phyloP scores from a whole-genome alignment of 2,888 invertebrate species.

The Ellobium chinense region DNA sequence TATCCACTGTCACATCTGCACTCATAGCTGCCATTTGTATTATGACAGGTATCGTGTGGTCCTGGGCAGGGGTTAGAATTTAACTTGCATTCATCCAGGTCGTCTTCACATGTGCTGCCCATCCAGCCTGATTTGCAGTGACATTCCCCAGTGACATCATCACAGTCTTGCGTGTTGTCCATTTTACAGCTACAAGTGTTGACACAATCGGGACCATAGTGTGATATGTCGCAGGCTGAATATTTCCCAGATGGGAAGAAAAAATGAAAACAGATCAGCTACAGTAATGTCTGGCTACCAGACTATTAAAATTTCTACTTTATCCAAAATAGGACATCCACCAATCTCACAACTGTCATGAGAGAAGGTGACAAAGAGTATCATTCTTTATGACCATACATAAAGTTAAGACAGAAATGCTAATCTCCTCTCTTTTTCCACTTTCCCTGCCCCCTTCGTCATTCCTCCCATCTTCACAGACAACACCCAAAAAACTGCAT shows the following conservation, averaged over 20 bases:
- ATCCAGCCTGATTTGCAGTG: conserved; percentile 44
- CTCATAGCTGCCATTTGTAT: conserved; percentile 39
- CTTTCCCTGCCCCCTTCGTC: too few species aligned
- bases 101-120: conserved; percentile 30
- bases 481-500: too few species aligned
- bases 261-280: too few species aligned
- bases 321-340: too few species aligned
- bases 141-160: conserved; percentile 47
- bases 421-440: too few species aligned
- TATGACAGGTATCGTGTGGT: conserved; percentile 21
- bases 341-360: too few species aligned
- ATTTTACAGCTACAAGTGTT: conserved; percentile 36
- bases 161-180: conserved; percentile 45
- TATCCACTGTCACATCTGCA: conserved; percentile 43
- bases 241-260: background rate
- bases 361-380: too few species aligned
- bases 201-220: conserved; percentile 42
- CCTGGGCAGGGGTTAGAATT: conserved; percentile 3
- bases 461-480: too few species aligned
- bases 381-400: too few species aligned
- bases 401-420: too few species aligned
- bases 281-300: too few species aligned
- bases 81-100: conserved; percentile 9
- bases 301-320: too few species aligned
- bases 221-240: conserved; percentile 36